phyloP scores from a whole-genome alignment of 2,113 vertebrate genomes.

The Heterotilapia buettikoferi region DNA sequence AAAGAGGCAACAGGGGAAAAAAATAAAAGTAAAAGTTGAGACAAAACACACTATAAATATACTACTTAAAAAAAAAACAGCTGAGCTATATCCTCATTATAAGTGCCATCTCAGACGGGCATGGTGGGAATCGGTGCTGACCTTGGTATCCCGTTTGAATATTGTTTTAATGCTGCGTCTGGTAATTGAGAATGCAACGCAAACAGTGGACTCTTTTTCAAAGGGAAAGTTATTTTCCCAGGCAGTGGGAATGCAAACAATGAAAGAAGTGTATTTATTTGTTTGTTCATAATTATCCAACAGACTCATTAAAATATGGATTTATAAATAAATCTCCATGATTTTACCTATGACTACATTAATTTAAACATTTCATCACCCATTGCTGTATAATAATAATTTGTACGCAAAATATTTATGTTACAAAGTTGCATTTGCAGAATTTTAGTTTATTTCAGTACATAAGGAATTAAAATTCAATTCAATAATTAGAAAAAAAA shows the following conservation, averaged over 20 bases:
- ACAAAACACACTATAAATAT: conserved; percentile 69
- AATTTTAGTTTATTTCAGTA: neutral
- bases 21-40: conserved; percentile 44
- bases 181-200: conserved; percentile 63
- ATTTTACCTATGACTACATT: conserved; percentile 51
- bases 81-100: conserved; percentile 55
- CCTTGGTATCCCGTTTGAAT: conserved; percentile 70
- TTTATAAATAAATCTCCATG: conserved; percentile 58
- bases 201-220: conserved; percentile 64
- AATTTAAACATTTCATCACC: conserved; percentile 24
- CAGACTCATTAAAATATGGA: conserved; percentile 60
- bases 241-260: conserved; percentile 58
- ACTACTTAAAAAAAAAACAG: conserved; percentile 40
- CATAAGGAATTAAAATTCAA: neutral
- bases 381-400: neutral
- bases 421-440: neutral
- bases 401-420: neutral
- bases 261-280: conserved; percentile 50
- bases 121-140: conserved; percentile 60
- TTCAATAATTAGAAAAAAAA: neutral
- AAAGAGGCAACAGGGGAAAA: conserved; percentile 23
- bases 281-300: conserved; percentile 59
- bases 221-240: conserved; percentile 60
- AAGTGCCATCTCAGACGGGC: conserved; percentile 62
- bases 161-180: conserved; percentile 59